Evolutionary conservation across 2,888 invertebrate genomes (phyloP).

Genomic region (Nysson spinosus): DNA sequence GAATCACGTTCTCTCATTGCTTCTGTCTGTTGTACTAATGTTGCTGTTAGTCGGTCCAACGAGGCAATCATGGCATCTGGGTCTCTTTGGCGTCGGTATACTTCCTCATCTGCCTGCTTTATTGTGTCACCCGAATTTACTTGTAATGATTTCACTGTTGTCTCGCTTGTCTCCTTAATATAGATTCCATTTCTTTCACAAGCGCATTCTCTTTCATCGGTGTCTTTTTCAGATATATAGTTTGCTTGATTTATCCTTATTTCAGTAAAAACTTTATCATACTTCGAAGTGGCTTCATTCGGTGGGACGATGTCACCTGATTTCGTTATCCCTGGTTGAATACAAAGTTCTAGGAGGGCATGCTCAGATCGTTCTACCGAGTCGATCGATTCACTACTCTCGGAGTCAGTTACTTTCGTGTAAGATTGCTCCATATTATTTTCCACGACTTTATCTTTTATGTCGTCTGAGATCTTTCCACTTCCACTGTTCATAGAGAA

Average conservation of each 20-base stretch:
- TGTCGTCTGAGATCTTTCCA: not conserved
- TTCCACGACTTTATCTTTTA: not conserved
- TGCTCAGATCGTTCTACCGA: slow-evolving; percentile 72
- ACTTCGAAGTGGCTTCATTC: not conserved
- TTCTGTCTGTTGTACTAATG: slow-evolving; percentile 83
- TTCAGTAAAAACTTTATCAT: not conserved
- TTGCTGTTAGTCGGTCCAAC: slow-evolving; percentile 82
- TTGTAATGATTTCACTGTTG: slow-evolving; percentile 6
- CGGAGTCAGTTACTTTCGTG: slow-evolving; percentile 47
- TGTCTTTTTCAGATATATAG: not conserved
- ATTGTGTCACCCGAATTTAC: slow-evolving; percentile 2
- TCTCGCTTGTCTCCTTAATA: not conserved
- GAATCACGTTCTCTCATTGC: slow-evolving; percentile 79
- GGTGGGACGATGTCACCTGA: slow-evolving; percentile 24
- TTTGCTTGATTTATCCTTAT: too few species aligned
- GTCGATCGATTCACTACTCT: slow-evolving; percentile 70
- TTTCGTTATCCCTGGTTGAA: slow-evolving; percentile 52
- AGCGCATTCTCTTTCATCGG: too few species aligned
- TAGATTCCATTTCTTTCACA: slow-evolving; percentile 28
- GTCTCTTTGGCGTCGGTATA: slow-evolving; percentile 79
- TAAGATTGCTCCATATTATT: slow-evolving; percentile 44
- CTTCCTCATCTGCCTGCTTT: slow-evolving; percentile 62
- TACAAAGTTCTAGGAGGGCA: slow-evolving; percentile 66
- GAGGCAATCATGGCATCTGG: slow-evolving; percentile 85
- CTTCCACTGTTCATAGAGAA: slow-evolving; percentile 4